Base-by-base conservation (phyloP, 2,113 vertebrate species). In the Mus spicilegus region DNA sequence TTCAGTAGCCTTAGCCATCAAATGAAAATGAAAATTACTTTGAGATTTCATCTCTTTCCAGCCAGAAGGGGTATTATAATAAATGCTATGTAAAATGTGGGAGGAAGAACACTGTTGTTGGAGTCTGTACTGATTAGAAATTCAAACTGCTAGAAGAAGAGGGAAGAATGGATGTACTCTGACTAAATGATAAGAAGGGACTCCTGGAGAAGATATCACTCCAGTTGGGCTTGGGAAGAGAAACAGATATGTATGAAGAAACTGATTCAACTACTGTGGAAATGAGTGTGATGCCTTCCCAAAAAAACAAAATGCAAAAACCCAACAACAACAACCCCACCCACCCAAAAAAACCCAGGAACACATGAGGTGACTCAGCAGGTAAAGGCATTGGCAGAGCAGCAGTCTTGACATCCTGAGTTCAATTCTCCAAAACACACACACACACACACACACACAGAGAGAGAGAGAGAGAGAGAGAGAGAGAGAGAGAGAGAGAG, bases 171-270 rank as follows among this genome's bases (percentile, higher is more conserved):
- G 10, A 84, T 88, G 49, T 36, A 76, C 78, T 95, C 80, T 70
- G 36, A 86, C 61, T 75, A 56, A 63, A 69, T 84, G 65, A 6
- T 92, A 86, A 96, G n/a, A 24, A 95, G 86, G 36, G 54, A 93
- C 54, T 96, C 63, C 85, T 30, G 10, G 51, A 90, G 61, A 28
- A 85, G 10, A 36, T 84, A 51, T 6, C 6, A 26, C 87, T 90
- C 93, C 80, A 78, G 26, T 28, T 86, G 54, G 49, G 24, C 65
- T 69, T 92, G 63, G 28, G 77, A 95, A 90, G 58, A 94, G 65
- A 54, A 72, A 86, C 54, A 85, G 49, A 70, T 80, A 30, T 36
- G 49, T 42, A 24, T 51, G 22, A 58, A 26, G n/a, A 84, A 2
- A 84, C 58, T 17, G 24, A 63, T 63, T 14, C 12, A 84, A 63